phyloP scores from a whole-genome alignment of 2,113 vertebrate species.

The Thryonomys swinderianus region DNA sequence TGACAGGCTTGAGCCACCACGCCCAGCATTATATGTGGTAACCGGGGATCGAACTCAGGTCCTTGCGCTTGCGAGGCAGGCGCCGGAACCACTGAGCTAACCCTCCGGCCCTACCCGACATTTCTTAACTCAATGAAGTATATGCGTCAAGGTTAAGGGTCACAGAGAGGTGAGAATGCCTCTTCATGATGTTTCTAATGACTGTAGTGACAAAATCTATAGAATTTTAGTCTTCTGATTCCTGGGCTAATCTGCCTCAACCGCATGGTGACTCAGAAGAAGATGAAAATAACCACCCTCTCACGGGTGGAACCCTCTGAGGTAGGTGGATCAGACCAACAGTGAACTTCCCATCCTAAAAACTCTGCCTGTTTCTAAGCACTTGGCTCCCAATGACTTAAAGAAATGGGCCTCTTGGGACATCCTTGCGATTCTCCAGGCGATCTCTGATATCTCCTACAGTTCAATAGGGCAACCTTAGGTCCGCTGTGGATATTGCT shows the following conservation, averaged over 20 bases:
- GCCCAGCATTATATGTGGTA: no score
- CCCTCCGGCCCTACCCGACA: no score
- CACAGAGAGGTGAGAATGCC: background rate
- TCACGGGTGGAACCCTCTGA: background rate
- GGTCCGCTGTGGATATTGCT: background rate
- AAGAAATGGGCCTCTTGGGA: constrained; percentile 35
- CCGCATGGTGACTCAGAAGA: constrained; percentile 36
- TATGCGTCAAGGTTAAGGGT: background rate
- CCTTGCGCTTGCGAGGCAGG: no score
- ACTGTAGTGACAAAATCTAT: background rate
- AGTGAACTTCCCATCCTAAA: constrained; percentile 19
- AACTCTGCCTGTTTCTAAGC: constrained; percentile 22
- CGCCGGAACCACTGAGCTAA: no score
- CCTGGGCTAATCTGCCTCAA: constrained; percentile 3
- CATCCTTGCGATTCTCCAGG: constrained; percentile 17
- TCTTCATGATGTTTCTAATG: background rate
- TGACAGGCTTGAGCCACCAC: no score
- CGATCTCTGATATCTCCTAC: background rate
- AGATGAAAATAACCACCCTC: constrained; percentile 30
- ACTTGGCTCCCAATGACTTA: constrained; percentile 2
- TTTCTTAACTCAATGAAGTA: background rate
- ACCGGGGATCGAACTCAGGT: no score
- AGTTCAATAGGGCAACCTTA: background rate
- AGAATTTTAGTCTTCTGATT: background rate
- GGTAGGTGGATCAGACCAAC: constrained; percentile 32